Evolutionary conservation across 1,140 invertebrate species (phyloP), one percentile per base, ranked within the genome.

Genomic region (Aphelenchoides fujianensis): DNA sequence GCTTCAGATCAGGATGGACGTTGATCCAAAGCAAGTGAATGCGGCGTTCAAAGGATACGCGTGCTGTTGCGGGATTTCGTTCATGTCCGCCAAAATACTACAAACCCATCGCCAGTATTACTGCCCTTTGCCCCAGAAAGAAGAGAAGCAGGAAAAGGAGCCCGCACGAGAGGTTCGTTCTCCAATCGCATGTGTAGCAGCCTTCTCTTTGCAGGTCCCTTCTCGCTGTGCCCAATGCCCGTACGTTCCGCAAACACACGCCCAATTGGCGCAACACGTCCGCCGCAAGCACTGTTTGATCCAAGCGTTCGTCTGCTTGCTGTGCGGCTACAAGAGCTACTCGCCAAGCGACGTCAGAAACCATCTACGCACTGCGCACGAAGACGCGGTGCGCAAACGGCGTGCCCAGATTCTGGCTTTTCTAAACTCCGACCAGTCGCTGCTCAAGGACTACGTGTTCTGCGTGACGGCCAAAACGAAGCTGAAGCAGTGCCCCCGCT

Each of bases 281-380:
- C 12, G 41, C 12, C 27, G 55, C 2, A 71, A 69, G 3, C 69
- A 71, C 48, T 71, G 37, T 27, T 35, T 32, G 27, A 37, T 71
- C 1, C 61, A 71, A 37, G 69, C 36, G 2, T 71, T 35, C 35
- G 35, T 71, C 16, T 71, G 69, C 5, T 23, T 12, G 12, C 23
- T 68, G 30, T 71, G 69, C n/a, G 63, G 68, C 27, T 70, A 70
- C 66, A 68, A 69, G 2, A 69, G 68, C 3, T 69, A 70, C 7
- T 70, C 68, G 2, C 28, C 69, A 7, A 63, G 68, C 23, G 68
- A 69, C 68, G 71, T 70, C 31, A 70, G 71, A 36, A 69, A 68
- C 41, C 68, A 70, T 41, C 12, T 70, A 32, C 67, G 68, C 1
- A 61, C 16, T n/a, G 28, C 57, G 57, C 57, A 61, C 27, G 16